Conservation (phyloP, 2,113 vertebrate genomes). For the Vulpes lagopus region DNA sequence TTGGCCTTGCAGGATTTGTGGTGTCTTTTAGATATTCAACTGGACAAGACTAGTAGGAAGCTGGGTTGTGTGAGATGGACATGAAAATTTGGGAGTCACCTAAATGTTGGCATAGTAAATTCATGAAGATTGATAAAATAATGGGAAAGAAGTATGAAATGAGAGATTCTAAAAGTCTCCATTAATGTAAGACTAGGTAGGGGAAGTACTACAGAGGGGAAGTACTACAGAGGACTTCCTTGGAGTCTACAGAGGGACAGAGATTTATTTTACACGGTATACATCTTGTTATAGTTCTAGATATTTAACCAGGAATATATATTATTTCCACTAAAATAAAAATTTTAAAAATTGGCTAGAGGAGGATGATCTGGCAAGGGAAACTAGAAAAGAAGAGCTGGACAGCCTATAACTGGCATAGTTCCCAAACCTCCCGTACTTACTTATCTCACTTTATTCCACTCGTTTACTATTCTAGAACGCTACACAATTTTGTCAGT, state of each 20-base stretch:
- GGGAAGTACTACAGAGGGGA: neutral
- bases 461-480: neutral
- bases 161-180: neutral
- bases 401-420: neutral
- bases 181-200: neutral
- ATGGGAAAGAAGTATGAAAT: neutral
- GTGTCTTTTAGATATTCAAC: neutral
- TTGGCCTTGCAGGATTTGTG: neutral
- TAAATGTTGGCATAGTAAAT: neutral
- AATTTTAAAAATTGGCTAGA: neutral
- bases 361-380: neutral
- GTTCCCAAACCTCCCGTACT: neutral
- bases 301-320: neutral
- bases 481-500: fast-evolving
- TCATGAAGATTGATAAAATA: neutral
- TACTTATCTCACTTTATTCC: neutral
- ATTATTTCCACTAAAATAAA: neutral
- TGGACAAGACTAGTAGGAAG: neutral
- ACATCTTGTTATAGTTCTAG: neutral
- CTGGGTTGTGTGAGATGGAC: neutral
- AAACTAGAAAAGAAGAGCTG: neutral
- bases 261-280: neutral
- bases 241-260: fast-evolving
- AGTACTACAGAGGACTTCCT: fast-evolving
- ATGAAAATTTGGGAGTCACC: neutral